Base-by-base conservation (phyloP, 2,797 vertebrate species). In the Rhinoraja longicauda region DNA sequence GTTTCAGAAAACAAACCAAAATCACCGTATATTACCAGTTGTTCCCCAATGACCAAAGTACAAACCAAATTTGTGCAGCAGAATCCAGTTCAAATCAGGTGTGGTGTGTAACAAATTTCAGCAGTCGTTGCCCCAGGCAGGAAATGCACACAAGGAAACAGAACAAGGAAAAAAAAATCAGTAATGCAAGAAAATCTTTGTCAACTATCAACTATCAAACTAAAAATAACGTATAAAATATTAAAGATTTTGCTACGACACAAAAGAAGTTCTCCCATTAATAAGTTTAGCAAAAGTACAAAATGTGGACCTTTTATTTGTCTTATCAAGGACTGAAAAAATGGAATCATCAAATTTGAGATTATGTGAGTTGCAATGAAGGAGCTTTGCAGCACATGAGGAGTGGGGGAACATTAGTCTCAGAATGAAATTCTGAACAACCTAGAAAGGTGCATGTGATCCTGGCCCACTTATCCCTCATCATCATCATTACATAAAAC, bases 81-180 rank as follows among this genome's bases (percentile, higher is more conserved):
- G 95, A 96, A 95, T 94, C 95, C 96, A 95, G 96, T 96, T 96
- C 96, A 96, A 93, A 94, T 94, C 95, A 94, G 93, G 73, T 76
- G 93, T 53, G 93, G 93, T 93, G 95, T 96, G 95, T 96, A 95
- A 96, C 95, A 96, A 97, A 95, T 96, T 96, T 96, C 96, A 96
- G 96, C 96, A 95, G 97, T 95, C 94, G 97, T 97, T 93, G 96
- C 97, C 96, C 97, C 97, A 96, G 94, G 96, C 26, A 75, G 90
- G n/a, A 92, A 45, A 73, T 79, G 70, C 70, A 92, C 97, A 96
- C 96, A 96, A 96, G 97, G 96, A 97, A 96, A 98, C 95, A 97
- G 95, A 97, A 95, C 97, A 95, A 97, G 97, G 95, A 97, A 97
- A 98, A 98, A 96, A 97, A 98, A 95, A 98, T 99, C 98, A 99